Conservation (phyloP, 2,888 invertebrate species). For the Andrena hattorfiana region DNA sequence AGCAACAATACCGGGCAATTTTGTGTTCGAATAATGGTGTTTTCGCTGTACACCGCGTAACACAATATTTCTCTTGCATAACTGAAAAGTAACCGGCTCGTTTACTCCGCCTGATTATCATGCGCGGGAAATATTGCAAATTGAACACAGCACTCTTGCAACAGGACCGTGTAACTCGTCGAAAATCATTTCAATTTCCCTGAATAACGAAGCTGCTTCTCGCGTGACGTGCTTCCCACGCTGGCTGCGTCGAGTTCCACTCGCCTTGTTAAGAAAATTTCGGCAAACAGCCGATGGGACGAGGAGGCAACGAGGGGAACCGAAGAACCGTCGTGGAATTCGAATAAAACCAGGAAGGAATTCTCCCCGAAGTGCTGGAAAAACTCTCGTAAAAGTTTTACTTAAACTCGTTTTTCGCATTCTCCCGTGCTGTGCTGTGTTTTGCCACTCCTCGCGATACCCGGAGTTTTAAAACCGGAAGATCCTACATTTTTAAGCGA, state of each 20-base stretch:
- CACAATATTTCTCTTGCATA: conserved; percentile 46
- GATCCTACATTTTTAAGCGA: conserved; percentile 48
- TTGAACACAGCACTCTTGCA: neutral
- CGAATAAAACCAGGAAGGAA: conserved; percentile 39
- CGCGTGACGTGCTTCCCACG: neutral
- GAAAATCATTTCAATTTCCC: neutral
- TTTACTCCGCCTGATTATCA: conserved; percentile 32
- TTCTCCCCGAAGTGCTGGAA: conserved; percentile 39
- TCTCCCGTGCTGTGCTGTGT: conserved; percentile 20
- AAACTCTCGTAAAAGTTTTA: conserved; percentile 53
- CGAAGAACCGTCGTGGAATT: conserved; percentile 28
- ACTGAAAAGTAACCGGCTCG: conserved; percentile 28
- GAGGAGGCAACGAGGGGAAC: neutral
- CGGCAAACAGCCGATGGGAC: neutral
- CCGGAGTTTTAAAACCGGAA: conserved; percentile 14
- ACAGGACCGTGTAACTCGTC: neutral
- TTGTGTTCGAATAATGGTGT: neutral
- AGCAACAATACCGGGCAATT: conserved; percentile 31
- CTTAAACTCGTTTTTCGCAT: conserved; percentile 52
- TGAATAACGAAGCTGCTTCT: neutral
- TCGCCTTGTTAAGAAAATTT: neutral
- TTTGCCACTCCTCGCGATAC: conserved; percentile 13
- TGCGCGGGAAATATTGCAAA: conserved; percentile 34
- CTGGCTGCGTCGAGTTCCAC: no score
- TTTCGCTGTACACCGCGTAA: neutral